Base-by-base conservation (phyloP, 2,888 invertebrate genomes). In the Lapara coniferarum region DNA sequence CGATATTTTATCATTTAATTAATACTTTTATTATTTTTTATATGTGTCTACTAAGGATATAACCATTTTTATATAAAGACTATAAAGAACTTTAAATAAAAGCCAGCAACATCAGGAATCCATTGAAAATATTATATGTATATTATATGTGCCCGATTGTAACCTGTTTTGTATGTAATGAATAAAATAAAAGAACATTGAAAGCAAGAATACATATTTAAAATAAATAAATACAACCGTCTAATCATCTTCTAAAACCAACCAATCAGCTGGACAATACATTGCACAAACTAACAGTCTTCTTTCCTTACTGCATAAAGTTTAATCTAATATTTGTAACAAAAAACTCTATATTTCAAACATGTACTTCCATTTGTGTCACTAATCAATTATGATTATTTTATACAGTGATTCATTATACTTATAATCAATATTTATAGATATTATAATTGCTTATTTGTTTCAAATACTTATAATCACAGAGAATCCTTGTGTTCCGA, bases 241-340 rank as follows among this genome's bases (percentile, higher is more conserved):
- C 25, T 37, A 37, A 37, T 37, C 37, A 37, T 37, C n/a, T n/a
- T 37, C 1, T 25, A 25, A 25, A 37, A 37, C 5, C 37, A 37
- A 7, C 37, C 8, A 37, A 37, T 8, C 37, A 37, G 2, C 4
- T 56, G 56, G 59, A 46, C 19, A 63, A 63, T 59, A 63, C 46
- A 63, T 63, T 63, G 49, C 63, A 63, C 63, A 49, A 46, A 63
- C 46, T 63, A 63, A 49, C 63, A 63, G 63, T 63, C 63, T 63
- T 63, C 63, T 46, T 63, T 63, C 16, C 63, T 63, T 63, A 63
- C 49, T 12, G 13, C 13, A 56, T 56, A 56, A 13, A 13, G n/a
- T 59, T 59, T 44, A 13, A 49, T 63, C 63, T 63, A 63, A 46
- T 10, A 49, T 46, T 63, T 63, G 13, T 19, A 63, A 44, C 44